Conservation (phyloP, 2,797 vertebrate genomes). For the Pyrocephalus nanus region DNA sequence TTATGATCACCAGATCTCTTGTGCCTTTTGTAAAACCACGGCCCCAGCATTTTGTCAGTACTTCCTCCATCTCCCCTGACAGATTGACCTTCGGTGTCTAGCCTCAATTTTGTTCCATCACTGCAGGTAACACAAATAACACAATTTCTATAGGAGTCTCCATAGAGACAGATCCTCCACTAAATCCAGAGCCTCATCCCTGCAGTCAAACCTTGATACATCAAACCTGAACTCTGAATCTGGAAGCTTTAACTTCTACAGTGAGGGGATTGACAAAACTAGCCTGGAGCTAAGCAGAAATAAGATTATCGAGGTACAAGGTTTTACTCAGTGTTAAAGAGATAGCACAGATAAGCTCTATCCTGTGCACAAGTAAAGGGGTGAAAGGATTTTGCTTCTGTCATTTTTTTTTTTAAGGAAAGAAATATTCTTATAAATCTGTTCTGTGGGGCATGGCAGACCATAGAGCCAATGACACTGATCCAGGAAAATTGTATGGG, state of each 20-base stretch:
- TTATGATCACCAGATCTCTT: not conserved
- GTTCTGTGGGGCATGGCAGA: not conserved
- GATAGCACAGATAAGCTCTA: not conserved
- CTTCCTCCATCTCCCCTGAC: not conserved
- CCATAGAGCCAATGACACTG: not conserved
- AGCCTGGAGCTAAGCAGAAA: not conserved
- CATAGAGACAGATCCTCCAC: not conserved
- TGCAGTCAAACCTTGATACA: not conserved
- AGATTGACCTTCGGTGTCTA: not conserved
- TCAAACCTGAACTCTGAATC: not conserved
- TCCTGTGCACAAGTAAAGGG: not conserved
- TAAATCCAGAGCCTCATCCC: not conserved
- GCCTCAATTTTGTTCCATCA: not conserved
- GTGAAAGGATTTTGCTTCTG: not conserved
- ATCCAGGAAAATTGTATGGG: not conserved
- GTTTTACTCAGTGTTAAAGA: slow-evolving; percentile 2
- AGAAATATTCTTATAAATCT: not conserved
- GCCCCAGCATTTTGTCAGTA: not conserved
- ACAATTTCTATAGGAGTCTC: not conserved
- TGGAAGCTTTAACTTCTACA: not conserved
- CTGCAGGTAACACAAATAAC: not conserved
- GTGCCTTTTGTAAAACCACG: not conserved
- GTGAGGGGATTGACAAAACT: not conserved
- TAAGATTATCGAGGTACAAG: not conserved
- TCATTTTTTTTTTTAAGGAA: not conserved